phyloP scores from a whole-genome alignment of 2,888 invertebrate genomes.

The Dryadula phaetusa region DNA sequence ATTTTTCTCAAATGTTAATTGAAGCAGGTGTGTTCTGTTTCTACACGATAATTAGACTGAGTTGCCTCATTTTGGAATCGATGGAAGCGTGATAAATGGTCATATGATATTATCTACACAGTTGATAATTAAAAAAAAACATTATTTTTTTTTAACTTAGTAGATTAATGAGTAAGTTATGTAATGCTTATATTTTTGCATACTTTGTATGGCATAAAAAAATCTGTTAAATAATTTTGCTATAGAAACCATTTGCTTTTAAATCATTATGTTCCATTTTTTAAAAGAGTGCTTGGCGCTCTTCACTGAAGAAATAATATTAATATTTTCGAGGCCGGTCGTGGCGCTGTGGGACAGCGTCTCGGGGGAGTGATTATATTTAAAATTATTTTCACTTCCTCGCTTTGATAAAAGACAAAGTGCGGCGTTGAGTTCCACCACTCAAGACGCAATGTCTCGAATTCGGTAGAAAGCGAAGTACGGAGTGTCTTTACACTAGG shows the following conservation, averaged over 20 bases:
- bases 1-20: background rate
- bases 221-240: background rate
- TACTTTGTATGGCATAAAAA: too few relatives aligned
- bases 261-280: background rate
- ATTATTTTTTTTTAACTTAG: background rate
- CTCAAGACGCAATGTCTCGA: too few relatives aligned
- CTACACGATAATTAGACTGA: background rate
- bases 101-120: background rate
- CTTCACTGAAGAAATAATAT: background rate
- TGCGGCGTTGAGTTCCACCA: too few relatives aligned
- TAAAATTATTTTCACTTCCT: too few relatives aligned
- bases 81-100: background rate
- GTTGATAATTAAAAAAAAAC: background rate
- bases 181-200: background rate
- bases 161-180: background rate
- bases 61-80: background rate
- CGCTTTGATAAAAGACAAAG: too few relatives aligned
- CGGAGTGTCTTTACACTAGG: too few relatives aligned
- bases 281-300: background rate
- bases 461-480: too few relatives aligned
- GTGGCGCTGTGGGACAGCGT: too few relatives aligned
- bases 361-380: too few relatives aligned
- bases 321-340: background rate
- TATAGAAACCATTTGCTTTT: background rate
- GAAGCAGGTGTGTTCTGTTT: background rate